Percentiles rank a stretch among this genome's conserved stretches.
These are phyloP conservation scores for Drosophila fulvimacula DNA, from an alignment of 2,888 invertebrate species.

Conservation along the genomic window DNA sequence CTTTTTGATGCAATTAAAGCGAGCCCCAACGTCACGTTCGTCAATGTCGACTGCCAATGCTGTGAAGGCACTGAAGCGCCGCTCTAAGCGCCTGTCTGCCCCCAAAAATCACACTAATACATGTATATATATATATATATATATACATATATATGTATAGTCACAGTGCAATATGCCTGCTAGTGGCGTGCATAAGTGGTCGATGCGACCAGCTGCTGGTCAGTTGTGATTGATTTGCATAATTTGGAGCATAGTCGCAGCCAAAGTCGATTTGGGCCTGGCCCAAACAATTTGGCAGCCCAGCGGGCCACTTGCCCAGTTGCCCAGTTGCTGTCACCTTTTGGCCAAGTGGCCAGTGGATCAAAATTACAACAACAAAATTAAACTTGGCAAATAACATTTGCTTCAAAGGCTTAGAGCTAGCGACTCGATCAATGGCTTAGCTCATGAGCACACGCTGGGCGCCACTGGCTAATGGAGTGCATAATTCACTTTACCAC, in stretches of 20 bases:
- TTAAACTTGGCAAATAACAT: background rate
- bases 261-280: slow-evolving; percentile 41
- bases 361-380: background rate
- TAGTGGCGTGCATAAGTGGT: background rate
- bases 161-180: background rate
- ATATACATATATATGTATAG: background rate
- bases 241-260: slow-evolving; percentile 44
- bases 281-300: slow-evolving; percentile 1
- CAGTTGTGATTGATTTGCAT: slow-evolving; percentile 55
- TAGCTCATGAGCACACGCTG: slow-evolving; percentile 25
- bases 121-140: background rate
- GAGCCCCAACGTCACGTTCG: slow-evolving; percentile 14
- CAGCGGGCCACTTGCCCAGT: background rate
- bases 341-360: background rate
- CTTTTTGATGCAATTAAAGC: slow-evolving; percentile 20
- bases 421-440: slow-evolving; percentile 1
- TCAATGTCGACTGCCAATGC: slow-evolving; percentile 16
- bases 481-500: slow-evolving; percentile 55
- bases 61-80: background rate
- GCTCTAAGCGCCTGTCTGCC: slow-evolving; percentile 3
- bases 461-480: slow-evolving; percentile 43
- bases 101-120: background rate
- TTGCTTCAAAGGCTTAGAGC: background rate
- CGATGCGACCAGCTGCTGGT: background rate
- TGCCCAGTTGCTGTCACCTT: slow-evolving; percentile 17